Evolutionary conservation across 2,113 vertebrate genomes (phyloP), one percentile per base, ranked within the genome.

Genomic region (Triplophysa rosa): DNA sequence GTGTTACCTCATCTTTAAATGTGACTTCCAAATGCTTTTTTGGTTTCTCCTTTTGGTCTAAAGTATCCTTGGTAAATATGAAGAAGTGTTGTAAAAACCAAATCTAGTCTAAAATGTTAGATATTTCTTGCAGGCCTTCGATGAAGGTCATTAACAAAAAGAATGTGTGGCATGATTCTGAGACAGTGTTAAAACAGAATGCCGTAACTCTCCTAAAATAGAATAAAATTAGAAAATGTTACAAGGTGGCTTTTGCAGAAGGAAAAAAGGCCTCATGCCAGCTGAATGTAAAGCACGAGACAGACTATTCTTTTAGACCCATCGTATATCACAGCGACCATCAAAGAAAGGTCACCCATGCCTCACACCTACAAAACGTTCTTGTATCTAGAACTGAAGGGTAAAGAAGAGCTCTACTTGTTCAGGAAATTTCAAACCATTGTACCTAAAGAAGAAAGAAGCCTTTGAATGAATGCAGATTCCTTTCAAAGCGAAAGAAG

Each of bases 261-360:
- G 87, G 89, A 91, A 92, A 89, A 89, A 90, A 86, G 89, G 79
- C 70, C 58, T 91, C 89, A 88, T 87, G 81, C 87, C 87, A 84
- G 83, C 85, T 86, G 89, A 90, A 87, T 89, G 89, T 87, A 83
- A 82, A 78, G 80, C 75, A 77, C 68, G 78, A 63, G 40, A 84
- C 85, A 75, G 80, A 80, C 80, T 84, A 83, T 84, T 80, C 80
- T 80, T 67, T 86, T 78, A 69, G 26, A 80, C 77, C 72, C 67
- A 74, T 67, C 81, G 76, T 85, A 77, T 73, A 80, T 79, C 76
- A 81, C 72, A 77, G 72, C 76, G 14, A 58, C 73, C 70, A 79
- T 82, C 76, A 77, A 67, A 83, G 78, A 69, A 78, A 83, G 66
- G 84, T 76, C 70, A 61, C 72, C 49, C 16, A 21, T 82, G 64